These are phyloP conservation scores for Spicauda simplicius DNA, from an alignment of 2,888 invertebrate genomes.

Conservation along the genomic window DNA sequence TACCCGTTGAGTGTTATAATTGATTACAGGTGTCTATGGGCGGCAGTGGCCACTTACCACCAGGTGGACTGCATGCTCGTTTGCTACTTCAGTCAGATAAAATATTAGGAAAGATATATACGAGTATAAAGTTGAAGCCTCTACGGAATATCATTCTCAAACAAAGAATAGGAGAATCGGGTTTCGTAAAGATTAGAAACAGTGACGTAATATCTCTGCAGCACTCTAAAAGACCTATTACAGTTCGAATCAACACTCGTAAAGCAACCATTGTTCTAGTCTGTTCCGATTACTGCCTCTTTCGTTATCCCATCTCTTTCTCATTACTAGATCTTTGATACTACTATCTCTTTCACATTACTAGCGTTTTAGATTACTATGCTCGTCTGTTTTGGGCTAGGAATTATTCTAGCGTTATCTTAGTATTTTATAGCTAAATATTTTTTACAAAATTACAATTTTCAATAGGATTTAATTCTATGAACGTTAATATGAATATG, in stretches of 20 bases:
- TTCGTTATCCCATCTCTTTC: constrained; percentile 11
- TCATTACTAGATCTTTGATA: not conserved
- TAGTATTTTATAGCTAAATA: not conserved
- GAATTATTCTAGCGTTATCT: not conserved
- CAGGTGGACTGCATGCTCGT: too few relatives aligned
- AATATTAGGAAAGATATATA: too few relatives aligned
- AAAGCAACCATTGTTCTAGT: constrained; percentile 30
- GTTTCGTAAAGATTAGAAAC: constrained; percentile 8
- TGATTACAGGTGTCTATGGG: too few relatives aligned
- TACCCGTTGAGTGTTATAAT: too few relatives aligned
- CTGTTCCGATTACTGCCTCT: constrained; percentile 14
- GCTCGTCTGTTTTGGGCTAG: not conserved
- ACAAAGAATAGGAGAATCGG: not conserved
- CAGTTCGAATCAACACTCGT: constrained; percentile 22
- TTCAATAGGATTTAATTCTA: too few relatives aligned
- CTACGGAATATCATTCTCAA: too few relatives aligned
- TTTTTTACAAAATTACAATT: not conserved
- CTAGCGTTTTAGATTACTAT: constrained; percentile 8
- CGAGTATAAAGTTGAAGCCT: too few relatives aligned
- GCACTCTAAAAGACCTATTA: constrained; percentile 46
- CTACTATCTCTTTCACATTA: constrained; percentile 15
- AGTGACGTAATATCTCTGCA: constrained; percentile 59
- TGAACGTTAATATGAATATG: too few relatives aligned
- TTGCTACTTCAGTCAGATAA: too few relatives aligned
- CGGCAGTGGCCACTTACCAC: too few relatives aligned